Evolutionary conservation across 1,140 invertebrate species (phyloP).

Genomic region (Drosophila triauraria): DNA sequence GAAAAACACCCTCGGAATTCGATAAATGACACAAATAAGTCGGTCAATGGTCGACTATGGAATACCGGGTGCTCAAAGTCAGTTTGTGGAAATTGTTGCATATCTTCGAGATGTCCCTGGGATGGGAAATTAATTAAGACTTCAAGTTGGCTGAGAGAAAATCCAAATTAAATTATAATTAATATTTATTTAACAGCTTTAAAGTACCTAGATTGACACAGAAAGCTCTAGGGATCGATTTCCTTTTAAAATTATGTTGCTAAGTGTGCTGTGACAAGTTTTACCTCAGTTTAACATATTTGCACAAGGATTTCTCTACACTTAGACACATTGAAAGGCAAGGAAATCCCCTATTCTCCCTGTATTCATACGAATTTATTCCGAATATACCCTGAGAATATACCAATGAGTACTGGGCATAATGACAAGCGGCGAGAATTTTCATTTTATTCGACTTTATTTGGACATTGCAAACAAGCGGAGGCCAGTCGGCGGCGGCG

Average conservation of each 20-base stretch:
- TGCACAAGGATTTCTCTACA: too few species aligned
- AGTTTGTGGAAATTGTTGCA: neutral
- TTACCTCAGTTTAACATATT: too few species aligned
- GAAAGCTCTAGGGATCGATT: too few species aligned
- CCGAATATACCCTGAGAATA: neutral
- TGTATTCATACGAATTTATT: too few species aligned
- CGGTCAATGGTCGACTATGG: neutral
- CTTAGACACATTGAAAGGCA: too few species aligned
- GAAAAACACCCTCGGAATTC: neutral
- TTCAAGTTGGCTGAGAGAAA: too few species aligned
- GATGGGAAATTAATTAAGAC: too few species aligned
- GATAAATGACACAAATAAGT: neutral
- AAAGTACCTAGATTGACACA: too few species aligned
- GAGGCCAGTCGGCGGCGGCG: constrained; percentile 6
- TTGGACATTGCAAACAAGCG: constrained; percentile 38
- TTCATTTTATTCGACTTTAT: constrained; percentile 51
- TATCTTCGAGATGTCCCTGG: neutral
- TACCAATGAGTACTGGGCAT: neutral
- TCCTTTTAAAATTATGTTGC: too few species aligned
- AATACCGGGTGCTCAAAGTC: neutral
- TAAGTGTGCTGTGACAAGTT: too few species aligned
- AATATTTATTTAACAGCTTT: too few species aligned
- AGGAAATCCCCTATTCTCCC: neutral
- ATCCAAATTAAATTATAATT: too few species aligned
- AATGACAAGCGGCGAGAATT: constrained; percentile 42